These are phyloP conservation scores for Nipponia nippon DNA, from an alignment of 2,113 vertebrate species.

Conservation along the genomic window DNA sequence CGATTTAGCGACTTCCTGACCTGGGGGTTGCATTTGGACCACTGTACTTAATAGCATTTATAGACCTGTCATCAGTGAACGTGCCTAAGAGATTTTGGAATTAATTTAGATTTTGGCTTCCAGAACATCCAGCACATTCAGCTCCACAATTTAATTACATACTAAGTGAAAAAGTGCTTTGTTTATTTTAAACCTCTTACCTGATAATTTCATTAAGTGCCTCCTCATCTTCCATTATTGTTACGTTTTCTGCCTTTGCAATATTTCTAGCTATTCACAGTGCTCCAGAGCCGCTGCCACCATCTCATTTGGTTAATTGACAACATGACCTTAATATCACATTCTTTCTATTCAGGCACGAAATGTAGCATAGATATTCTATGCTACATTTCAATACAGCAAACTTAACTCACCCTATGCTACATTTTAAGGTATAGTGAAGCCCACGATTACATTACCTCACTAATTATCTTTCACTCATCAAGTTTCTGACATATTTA, in stretches of 20 bases:
- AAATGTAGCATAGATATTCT: not conserved
- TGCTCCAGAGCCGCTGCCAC: not conserved
- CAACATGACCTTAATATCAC: not conserved
- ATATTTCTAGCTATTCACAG: not conserved
- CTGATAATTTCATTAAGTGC: conserved; percentile 30
- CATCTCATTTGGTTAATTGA: not conserved
- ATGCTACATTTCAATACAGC: not conserved
- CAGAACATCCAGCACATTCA: not conserved
- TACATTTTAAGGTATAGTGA: not conserved
- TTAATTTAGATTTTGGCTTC: not conserved
- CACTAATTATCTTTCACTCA: not conserved
- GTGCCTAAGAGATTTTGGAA: not conserved
- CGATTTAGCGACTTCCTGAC: not conserved
- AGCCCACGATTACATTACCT: fast-evolving
- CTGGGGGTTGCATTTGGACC: not conserved
- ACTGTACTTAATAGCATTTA: not conserved
- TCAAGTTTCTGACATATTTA: not conserved
- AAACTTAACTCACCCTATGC: not conserved
- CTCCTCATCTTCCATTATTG: conserved; percentile 1
- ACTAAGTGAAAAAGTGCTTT: conserved; percentile 22
- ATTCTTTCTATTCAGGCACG: not conserved
- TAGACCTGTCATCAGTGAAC: not conserved
- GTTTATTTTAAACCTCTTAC: conserved; percentile 33
- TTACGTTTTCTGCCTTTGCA: conserved; percentile 2
- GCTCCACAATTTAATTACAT: not conserved